phyloP scores from a whole-genome alignment of 2,888 invertebrate genomes.

The Drosophila kokeensis region DNA sequence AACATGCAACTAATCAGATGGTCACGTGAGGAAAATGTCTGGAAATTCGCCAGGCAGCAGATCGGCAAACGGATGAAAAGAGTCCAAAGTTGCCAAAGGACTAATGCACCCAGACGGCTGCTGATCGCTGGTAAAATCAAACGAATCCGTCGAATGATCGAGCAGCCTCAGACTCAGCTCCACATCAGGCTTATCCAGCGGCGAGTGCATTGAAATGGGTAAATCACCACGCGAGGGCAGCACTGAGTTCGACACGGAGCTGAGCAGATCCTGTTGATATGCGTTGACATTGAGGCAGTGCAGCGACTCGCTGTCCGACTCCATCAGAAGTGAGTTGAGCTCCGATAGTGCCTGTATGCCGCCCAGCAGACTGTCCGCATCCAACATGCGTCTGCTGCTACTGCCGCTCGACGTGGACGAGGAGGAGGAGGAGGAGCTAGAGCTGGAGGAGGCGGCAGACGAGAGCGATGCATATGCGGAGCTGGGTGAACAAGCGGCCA shows the following conservation, averaged over 20 bases:
- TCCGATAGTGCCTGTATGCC: slow-evolving; percentile 73
- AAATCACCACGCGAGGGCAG: slow-evolving; percentile 60
- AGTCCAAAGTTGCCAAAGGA: slow-evolving; percentile 80
- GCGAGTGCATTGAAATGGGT: slow-evolving; percentile 54
- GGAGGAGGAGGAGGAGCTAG: slow-evolving; percentile 21
- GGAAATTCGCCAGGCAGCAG: slow-evolving; percentile 82
- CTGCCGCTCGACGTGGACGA: slow-evolving; percentile 47
- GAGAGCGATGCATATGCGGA: slow-evolving; percentile 73
- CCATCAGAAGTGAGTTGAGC: slow-evolving; percentile 84
- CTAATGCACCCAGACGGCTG: slow-evolving; percentile 82
- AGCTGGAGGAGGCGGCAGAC: slow-evolving; percentile 51
- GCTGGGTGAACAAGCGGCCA: slow-evolving; percentile 63
- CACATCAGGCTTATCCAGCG: slow-evolving; percentile 79
- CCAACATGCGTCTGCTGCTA: slow-evolving; percentile 53
- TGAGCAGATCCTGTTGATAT: slow-evolving; percentile 52
- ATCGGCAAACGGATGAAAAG: slow-evolving; percentile 83
- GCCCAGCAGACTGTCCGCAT: slow-evolving; percentile 61
- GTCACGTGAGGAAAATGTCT: slow-evolving; percentile 84
- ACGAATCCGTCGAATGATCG: slow-evolving; percentile 82
- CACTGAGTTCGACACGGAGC: slow-evolving; percentile 29
- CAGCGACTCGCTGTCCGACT: slow-evolving; percentile 87
- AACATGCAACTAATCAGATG: slow-evolving; percentile 17
- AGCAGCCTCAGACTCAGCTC: slow-evolving; percentile 83
- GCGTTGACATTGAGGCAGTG: slow-evolving; percentile 81
- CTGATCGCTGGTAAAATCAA: slow-evolving; percentile 81